Percentiles rank a stretch among this genome's conserved stretches.
These are phyloP conservation scores for Trilocha varians DNA, from an alignment of 2,888 invertebrate genomes.

Conservation along the genomic window DNA sequence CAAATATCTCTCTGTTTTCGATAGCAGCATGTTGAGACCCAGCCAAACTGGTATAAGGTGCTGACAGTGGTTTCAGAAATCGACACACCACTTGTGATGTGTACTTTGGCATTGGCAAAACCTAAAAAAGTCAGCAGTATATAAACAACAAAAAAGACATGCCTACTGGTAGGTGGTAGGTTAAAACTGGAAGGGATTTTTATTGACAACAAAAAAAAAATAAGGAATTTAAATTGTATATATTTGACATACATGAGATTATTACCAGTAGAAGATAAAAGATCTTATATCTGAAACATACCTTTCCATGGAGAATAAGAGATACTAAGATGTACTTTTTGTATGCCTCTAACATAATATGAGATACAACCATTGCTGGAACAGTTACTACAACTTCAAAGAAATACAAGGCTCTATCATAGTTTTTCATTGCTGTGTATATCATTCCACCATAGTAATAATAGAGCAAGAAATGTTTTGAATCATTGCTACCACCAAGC, in stretches of 20 bases:
- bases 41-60: constrained; percentile 90
- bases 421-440: constrained; percentile 93
- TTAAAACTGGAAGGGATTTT: too few species aligned
- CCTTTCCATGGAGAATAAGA: constrained; percentile 92
- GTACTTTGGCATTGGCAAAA: constrained; percentile 86
- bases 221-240: too few species aligned
- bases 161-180: too few species aligned
- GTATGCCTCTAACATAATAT: constrained; percentile 97
- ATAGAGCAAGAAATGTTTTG: constrained; percentile 92
- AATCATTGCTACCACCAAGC: constrained; percentile 85
- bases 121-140: constrained; percentile 36
- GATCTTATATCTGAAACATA: constrained; percentile 48
- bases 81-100: constrained; percentile 91
- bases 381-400: constrained; percentile 97
- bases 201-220: too few species aligned
- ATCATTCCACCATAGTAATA: constrained; percentile 99
- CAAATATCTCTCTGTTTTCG: constrained; percentile 87
- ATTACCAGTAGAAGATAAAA: too few species aligned
- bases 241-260: too few species aligned
- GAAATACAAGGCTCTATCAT: constrained; percentile 93
- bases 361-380: constrained; percentile 94
- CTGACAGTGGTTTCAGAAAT: constrained; percentile 88
- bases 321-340: constrained; percentile 97
- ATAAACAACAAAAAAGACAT: too few species aligned
- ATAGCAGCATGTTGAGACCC: constrained; percentile 84